Evolutionary conservation across 2,113 vertebrate species (phyloP).

Genomic region (Xyliphius kryptos): DNA sequence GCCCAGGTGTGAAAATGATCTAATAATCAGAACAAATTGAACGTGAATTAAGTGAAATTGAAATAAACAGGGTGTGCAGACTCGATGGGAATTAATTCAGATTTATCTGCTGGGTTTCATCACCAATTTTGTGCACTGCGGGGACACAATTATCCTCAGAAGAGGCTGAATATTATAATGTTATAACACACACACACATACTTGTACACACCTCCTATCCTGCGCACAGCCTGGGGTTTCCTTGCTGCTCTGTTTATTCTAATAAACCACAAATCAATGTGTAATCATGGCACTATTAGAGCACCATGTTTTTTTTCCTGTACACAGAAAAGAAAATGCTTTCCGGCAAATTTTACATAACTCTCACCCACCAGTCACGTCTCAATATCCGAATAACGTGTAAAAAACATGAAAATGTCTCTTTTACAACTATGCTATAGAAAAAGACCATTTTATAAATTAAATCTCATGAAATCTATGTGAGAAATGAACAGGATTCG

Average conservation of each 20-base stretch:
- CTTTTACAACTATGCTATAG: no score
- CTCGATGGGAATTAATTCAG: conserved; percentile 38
- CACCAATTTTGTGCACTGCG: conserved; percentile 36
- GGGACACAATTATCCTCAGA: conserved; percentile 42
- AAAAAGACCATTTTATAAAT: no score
- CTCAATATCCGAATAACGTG: no score
- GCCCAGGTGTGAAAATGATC: conserved; percentile 41
- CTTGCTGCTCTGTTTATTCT: conserved; percentile 27
- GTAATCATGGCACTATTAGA: conserved; percentile 20
- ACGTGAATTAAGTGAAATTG: conserved; percentile 41
- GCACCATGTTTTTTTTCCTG: neutral
- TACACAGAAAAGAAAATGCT: no score
- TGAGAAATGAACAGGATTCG: no score
- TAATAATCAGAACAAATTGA: conserved; percentile 41
- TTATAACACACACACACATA: no score
- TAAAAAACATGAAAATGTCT: no score
- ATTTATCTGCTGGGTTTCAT: conserved; percentile 40
- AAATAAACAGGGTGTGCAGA: conserved; percentile 40
- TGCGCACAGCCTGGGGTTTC: conserved; percentile 26
- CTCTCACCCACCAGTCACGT: no score
- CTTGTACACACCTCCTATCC: conserved; percentile 34
- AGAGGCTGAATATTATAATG: conserved; percentile 34
- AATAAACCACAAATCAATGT: conserved; percentile 17
- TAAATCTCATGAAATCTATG: no score
- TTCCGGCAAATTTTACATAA: no score